A percentile compares a stretch with the other conserved stretches of the same genome.
Evolutionary conservation across 2,113 vertebrate genomes (phyloP).

Genomic region (Herpailurus yagouaroundi): DNA sequence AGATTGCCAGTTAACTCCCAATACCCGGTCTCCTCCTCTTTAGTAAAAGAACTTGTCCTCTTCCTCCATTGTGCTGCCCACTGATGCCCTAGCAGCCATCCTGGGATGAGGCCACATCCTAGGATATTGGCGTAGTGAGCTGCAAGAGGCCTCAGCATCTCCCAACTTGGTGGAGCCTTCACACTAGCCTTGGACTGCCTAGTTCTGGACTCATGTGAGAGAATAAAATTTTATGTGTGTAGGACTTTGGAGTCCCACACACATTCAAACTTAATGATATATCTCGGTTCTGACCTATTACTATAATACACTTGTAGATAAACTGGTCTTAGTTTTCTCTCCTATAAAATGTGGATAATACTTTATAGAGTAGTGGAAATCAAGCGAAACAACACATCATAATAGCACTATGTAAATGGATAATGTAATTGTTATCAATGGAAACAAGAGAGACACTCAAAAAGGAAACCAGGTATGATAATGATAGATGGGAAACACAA

Average conservation of each 20-base stretch:
- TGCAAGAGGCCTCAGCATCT: not conserved
- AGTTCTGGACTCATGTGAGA: not conserved
- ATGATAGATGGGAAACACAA: not conserved
- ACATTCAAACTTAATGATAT: not conserved
- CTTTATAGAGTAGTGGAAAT: not conserved
- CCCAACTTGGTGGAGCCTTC: not conserved
- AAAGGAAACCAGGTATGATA: conserved; percentile 19
- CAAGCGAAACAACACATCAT: not conserved
- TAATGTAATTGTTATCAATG: conserved; percentile 3
- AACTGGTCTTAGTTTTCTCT: conserved; percentile 14
- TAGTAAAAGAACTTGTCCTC: conserved; percentile 2
- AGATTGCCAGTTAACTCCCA: not conserved
- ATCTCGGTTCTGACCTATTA: not conserved
- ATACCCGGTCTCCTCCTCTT: not conserved
- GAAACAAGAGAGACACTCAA: not conserved
- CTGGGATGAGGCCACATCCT: not conserved
- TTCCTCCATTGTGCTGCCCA: not conserved
- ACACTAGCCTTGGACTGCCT: not conserved
- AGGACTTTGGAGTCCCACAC: not conserved
- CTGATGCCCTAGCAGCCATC: not conserved
- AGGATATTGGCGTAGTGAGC: not conserved
- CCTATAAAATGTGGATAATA: not conserved
- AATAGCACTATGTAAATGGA: not conserved
- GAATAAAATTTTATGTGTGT: not conserved
- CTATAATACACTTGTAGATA: not conserved